Base-by-base conservation (phyloP, 2,797 vertebrate species). In the Coracias cyanogaster region DNA sequence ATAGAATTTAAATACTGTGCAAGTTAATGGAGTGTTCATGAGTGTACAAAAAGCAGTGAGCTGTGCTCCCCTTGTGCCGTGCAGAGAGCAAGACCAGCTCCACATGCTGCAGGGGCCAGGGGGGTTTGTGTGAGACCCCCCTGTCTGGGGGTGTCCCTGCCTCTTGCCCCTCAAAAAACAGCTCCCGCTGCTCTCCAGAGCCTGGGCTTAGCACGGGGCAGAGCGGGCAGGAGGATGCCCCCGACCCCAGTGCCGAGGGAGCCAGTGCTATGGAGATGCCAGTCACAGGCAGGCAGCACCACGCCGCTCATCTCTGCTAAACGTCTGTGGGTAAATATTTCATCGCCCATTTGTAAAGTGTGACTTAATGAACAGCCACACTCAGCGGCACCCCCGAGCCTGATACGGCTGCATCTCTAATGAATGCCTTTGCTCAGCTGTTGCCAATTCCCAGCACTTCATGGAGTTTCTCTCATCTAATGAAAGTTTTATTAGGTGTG, bases 61-160 rank as follows among this genome's bases (percentile, higher is more conserved):
- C 48, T 49, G 43, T 6, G 67, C 52, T 90, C 41, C 57, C 3
- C 0, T 9, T 2, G 3, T 0, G 1, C 64, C 22, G 41, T 31
- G 35, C 58, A 54, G 13, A 7, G 49, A 46, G 72, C 20, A 10
- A 24, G 62, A 37, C 8, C 5, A 25, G 37, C 66, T 33, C 41
- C 25, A 5, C 28, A 0, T 0, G 6, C 65, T 73, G 65, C 60
- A 10, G 46, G 22, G 25, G 43, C 19, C n/a, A 5, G 15, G 15
- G 51, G n/a, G n/a, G n/a, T n/a, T n/a, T n/a, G n/a, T n/a, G n/a
- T n/a, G n/a, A n/a, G n/a, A n/a, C 43, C 7, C 35, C 49, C 57
- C 33, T 6, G 3, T 21, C 41, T 6, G 1, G 60, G 43, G 43
- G 51, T 39, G 29, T 6, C 29, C 41, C 60, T 22, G 9, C n/a